Evolutionary conservation across 2,113 vertebrate species (phyloP), one percentile per base, ranked within the genome.

Genomic region (Lasiurus cinereus): DNA sequence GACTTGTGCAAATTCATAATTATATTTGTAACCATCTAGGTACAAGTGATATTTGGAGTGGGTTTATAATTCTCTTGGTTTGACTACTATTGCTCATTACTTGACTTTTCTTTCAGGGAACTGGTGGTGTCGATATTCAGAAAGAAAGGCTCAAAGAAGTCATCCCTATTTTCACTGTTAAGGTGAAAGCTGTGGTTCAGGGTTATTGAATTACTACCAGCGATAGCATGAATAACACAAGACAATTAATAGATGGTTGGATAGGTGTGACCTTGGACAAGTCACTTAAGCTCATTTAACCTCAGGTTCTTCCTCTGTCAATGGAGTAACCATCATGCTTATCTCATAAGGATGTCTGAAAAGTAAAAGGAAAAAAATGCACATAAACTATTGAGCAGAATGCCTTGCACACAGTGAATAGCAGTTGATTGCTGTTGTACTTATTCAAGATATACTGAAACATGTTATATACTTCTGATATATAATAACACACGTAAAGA

Each of bases 31-130:
- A 78, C 22, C 79, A 54, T 18, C 56, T 73, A 22, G 33, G 24
- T 85, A 90, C 10, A 87, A 89, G 29, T 69, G 70, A 29, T 73
- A 52, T 87, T 87, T 93, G n/a, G 70, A 66, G 36, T 39, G 73
- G n/a, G 19, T 54, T 29, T n/a, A 11, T 80, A 33, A 83, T 46
- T 87, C n/a, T 69, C 11, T 22, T 74, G 13, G 43, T 27, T 92
- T 31, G 79, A 74, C 52, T 80, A 62, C 50, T 64, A 1, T 18
- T 79, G 16, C 21, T 80, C 6, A 64, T 74, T 84, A 77, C 66
- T 83, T 48, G 14, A 3, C 16, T 72, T 66, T 90, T 80, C 59
- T 92, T 22, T 33, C 46, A 82, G 50, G 52, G 1, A 85, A 46
- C 86, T 64, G 33, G 29, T 82, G 50, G 64, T 8, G 50, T 2